Evolutionary conservation across 2,888 invertebrate species (phyloP), one percentile per base, ranked within the genome.

Genomic region (Oscheius sp.): DNA sequence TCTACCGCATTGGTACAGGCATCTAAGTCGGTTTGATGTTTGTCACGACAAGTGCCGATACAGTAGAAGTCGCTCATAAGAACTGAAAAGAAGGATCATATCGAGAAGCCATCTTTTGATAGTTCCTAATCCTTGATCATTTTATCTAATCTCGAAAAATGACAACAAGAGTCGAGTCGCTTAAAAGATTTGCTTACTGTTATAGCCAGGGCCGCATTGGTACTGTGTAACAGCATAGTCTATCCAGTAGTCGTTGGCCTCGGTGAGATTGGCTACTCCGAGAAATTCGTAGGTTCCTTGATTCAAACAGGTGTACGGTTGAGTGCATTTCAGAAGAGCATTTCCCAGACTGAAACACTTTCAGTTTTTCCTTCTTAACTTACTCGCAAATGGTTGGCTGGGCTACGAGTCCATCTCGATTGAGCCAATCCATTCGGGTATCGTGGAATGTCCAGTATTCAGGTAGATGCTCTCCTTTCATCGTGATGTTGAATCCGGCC

Each of bases 61-160:
- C 76, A 76, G 61, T 76, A 76, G 66, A 76, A 74, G 41, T 76
- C 72, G 38, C 68, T 64, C 69, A 71, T 76, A 2, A 69, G 67
- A 33, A 74, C 76, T 75, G 69, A 33, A 68, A 63, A 14, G n/a
- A 17, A 1, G 14, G 14, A 9, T 14, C 36, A 9, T 8, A 14
- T 36, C 36, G 36, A 14, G 36, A 8, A 36, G 36, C n/a, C n/a
- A n/a, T n/a, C n/a, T n/a, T n/a, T n/a, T n/a, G n/a, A n/a, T n/a
- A n/a, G n/a, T n/a, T n/a, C n/a, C n/a, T n/a, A n/a, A n/a, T n/a
- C n/a, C n/a, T n/a, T n/a, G n/a, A n/a, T n/a, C n/a, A n/a, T n/a
- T n/a, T n/a, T n/a, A n/a, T n/a, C n/a, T n/a, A n/a, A n/a, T n/a
- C n/a, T n/a, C n/a, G n/a, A n/a, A n/a, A n/a, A n/a, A n/a, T n/a